phyloP scores from a whole-genome alignment of 2,888 invertebrate species.

The Zaprionus lineosus region DNA sequence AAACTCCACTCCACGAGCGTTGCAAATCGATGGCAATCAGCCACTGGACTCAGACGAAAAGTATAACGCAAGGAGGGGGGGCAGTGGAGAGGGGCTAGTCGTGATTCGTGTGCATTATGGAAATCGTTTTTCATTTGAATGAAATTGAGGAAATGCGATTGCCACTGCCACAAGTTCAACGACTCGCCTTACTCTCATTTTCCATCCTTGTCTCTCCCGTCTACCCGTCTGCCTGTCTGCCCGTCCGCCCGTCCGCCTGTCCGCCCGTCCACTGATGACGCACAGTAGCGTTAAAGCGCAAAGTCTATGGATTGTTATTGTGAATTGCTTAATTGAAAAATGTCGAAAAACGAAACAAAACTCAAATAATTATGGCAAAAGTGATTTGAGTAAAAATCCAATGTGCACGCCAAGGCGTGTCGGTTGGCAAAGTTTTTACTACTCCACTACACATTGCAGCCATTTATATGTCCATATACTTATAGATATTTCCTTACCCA shows the following conservation, averaged over 20 bases:
- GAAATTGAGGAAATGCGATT: conserved; percentile 64
- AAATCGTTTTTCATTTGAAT: conserved; percentile 60
- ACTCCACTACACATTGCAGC: no score
- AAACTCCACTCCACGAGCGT: conserved; percentile 15
- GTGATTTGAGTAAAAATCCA: conserved; percentile 57
- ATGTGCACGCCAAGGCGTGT: conserved; percentile 53
- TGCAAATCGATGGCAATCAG: conserved; percentile 47
- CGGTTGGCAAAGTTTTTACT: conserved; percentile 24
- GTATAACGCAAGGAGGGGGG: no score
- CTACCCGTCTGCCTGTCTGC: neutral
- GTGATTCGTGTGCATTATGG: conserved; percentile 42
- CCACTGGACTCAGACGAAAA: no score
- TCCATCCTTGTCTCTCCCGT: neutral
- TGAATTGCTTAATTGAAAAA: conserved; percentile 73
- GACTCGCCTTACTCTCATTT: conserved; percentile 29
- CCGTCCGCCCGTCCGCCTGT: neutral
- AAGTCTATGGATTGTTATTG: conserved; percentile 23
- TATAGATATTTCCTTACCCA: no score
- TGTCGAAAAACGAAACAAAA: conserved; percentile 55
- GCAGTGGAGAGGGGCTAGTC: conserved; percentile 21
- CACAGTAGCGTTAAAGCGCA: no score
- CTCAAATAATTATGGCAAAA: conserved; percentile 62
- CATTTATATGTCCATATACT: no score
- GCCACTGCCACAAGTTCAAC: conserved; percentile 64
- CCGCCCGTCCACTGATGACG: neutral